These are phyloP conservation scores for Drosophila lowei DNA, from an alignment of 1,140 invertebrate species.

Conservation along the genomic window DNA sequence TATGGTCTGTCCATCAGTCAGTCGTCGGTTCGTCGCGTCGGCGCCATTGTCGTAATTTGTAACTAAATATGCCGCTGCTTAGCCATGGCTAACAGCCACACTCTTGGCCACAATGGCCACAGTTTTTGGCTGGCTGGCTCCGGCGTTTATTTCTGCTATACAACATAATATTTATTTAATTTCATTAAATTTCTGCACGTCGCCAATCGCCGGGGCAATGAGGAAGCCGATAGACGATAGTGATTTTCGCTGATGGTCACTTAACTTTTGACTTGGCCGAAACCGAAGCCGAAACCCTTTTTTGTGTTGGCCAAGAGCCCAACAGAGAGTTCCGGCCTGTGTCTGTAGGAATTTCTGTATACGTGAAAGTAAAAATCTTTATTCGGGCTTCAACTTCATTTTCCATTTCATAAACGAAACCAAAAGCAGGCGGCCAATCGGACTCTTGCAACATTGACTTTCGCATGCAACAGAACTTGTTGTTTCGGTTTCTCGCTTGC, in stretches of 20 bases:
- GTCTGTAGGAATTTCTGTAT: conserved; percentile 25
- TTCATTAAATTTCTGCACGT: conserved; percentile 78
- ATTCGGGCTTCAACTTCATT: conserved; percentile 47
- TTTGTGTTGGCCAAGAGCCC: conserved; percentile 11
- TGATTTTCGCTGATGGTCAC: conserved; percentile 55
- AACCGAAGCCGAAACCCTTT: conserved; percentile 28
- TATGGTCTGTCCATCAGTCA: conserved; percentile 64
- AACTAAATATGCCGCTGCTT: conserved; percentile 69
- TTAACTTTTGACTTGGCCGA: conserved; percentile 58
- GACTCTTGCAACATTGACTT: conserved; percentile 36
- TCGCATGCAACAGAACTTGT: conserved; percentile 46
- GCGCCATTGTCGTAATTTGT: conserved; percentile 79
- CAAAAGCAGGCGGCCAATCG: conserved; percentile 7
- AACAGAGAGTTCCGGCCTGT: conserved; percentile 20
- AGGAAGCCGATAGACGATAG: conserved; percentile 63
- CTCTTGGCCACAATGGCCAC: conserved; percentile 18
- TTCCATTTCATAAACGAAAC: conserved; percentile 64
- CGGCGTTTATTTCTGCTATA: conserved; percentile 34
- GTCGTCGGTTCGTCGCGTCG: conserved; percentile 31
- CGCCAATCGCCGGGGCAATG: conserved; percentile 37
- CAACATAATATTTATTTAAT: conserved; percentile 74
- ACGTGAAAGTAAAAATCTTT: conserved; percentile 67
- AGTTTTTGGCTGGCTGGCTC: conserved; percentile 18
- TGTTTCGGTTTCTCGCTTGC: conserved; percentile 14
- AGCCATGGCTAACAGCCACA: conserved; percentile 31